These are phyloP conservation scores for Larimichthys polyactis DNA, from an alignment of 2,113 vertebrate species.

Conservation along the genomic window DNA sequence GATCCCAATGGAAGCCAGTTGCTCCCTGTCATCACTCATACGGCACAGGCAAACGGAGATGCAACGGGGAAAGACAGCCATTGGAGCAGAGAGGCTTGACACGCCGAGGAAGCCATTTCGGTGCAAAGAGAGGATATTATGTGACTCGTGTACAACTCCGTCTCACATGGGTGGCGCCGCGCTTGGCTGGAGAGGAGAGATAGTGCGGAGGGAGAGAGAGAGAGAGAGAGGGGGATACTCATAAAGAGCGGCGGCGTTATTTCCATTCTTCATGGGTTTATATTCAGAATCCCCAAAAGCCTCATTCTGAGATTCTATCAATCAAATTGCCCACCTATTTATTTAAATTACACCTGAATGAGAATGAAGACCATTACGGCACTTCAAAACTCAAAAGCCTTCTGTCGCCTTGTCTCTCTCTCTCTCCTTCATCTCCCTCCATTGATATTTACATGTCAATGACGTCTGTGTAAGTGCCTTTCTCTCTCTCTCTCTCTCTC, in stretches of 20 bases:
- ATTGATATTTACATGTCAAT: constrained; percentile 78
- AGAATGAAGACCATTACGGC: constrained; percentile 62
- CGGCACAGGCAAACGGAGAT: constrained; percentile 54
- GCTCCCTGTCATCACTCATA: constrained; percentile 80
- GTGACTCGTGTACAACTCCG: constrained; percentile 66
- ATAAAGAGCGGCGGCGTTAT: constrained; percentile 39
- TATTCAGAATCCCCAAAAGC: constrained; percentile 48
- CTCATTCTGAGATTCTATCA: constrained; percentile 61
- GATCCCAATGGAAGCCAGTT: constrained; percentile 81
- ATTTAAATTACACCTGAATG: constrained; percentile 71
- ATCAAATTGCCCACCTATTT: constrained; percentile 68
- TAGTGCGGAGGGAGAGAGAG: constrained; percentile 14
- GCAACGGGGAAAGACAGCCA: constrained; percentile 60
- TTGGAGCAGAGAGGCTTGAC: constrained; percentile 59
- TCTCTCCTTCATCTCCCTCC: constrained; percentile 62
- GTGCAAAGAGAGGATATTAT: constrained; percentile 70
- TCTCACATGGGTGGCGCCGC: constrained; percentile 66
- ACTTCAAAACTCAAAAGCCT: constrained; percentile 64
- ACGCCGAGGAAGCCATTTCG: constrained; percentile 72
- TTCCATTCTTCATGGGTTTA: constrained; percentile 56
- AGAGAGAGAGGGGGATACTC: constrained; percentile 21
- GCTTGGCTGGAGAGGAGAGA: constrained; percentile 58
- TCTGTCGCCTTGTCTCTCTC: constrained; percentile 37
- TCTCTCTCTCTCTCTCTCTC: constrained; percentile 34
- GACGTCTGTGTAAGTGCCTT: constrained; percentile 70